Conservation (phyloP, 2,113 vertebrate species). For the Nerophis ophidion region DNA sequence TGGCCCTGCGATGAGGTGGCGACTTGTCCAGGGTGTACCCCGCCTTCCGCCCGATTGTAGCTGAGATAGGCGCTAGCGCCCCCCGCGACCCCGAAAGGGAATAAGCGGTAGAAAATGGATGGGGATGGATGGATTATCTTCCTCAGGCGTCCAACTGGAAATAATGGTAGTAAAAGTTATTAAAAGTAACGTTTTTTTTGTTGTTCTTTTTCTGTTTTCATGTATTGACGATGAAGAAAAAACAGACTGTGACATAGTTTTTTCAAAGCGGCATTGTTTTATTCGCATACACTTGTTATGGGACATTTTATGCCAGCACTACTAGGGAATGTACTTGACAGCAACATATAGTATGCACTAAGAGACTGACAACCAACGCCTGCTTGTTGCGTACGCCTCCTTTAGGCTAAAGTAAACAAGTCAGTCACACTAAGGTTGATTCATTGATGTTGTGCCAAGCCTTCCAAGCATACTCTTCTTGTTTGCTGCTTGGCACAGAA, state of each 20-base stretch:
- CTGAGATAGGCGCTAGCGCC: no score
- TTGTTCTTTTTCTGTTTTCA: no score
- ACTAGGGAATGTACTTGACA: constrained; percentile 23
- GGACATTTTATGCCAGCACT: constrained; percentile 12
- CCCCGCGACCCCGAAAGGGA: no score
- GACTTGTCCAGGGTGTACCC: no score
- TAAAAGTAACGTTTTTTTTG: no score
- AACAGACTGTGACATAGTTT: background rate
- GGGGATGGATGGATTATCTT: background rate
- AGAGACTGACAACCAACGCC: constrained; percentile 35
- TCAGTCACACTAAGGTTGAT: constrained; percentile 23
- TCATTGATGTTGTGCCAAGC: constrained; percentile 61
- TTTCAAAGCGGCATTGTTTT: constrained; percentile 1
- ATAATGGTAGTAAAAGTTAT: background rate
- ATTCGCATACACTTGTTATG: constrained; percentile 13
- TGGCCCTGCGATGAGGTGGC: no score
- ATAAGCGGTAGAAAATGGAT: no score
- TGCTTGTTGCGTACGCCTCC: constrained; percentile 27
- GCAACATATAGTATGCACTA: constrained; percentile 24
- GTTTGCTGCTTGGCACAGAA: constrained; percentile 31
- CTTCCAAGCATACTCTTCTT: constrained; percentile 35
- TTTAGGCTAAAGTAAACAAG: constrained; percentile 38
- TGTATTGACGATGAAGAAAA: no score
- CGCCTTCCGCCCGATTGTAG: no score
- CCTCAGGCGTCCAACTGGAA: background rate